phyloP scores from a whole-genome alignment of 1,140 invertebrate species.

The Bombus vancouverensis region DNA sequence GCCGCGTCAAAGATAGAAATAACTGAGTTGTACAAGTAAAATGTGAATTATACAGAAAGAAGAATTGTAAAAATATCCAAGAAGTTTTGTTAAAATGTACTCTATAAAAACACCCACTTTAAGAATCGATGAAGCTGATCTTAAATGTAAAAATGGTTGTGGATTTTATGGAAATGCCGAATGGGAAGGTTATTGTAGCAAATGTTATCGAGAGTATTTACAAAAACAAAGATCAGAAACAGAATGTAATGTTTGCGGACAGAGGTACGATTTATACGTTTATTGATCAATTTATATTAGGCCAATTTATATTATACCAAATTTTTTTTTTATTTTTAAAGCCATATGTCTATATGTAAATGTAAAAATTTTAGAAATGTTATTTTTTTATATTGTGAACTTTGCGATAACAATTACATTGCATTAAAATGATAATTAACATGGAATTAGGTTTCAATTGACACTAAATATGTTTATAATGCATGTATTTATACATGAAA shows the following conservation, averaged over 20 bases:
- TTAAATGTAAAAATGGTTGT: slow-evolving; percentile 97
- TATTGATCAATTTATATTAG: background rate
- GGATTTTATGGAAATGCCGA: slow-evolving; percentile 98
- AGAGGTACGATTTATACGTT: slow-evolving; percentile 70
- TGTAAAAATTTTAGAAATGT: background rate
- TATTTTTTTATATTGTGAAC: background rate
- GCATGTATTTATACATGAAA: background rate
- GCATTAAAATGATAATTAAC: background rate
- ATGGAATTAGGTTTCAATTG: background rate
- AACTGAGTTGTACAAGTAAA: background rate
- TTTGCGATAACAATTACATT: background rate
- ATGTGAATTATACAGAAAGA: background rate
- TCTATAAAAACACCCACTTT: slow-evolving; percentile 88
- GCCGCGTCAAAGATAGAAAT: no score
- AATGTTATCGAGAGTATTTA: slow-evolving; percentile 90
- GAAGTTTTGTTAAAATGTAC: slow-evolving; percentile 82
- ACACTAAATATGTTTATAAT: background rate
- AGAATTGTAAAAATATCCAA: background rate
- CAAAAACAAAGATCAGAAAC: slow-evolving; percentile 85
- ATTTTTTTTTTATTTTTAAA: background rate
- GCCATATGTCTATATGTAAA: background rate
- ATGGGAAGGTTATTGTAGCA: slow-evolving; percentile 98
- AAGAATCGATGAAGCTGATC: slow-evolving; percentile 91
- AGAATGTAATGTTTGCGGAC: slow-evolving; percentile 67
- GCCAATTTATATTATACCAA: background rate